A percentile compares a stretch with the other conserved stretches of the same genome.
phyloP scores from a whole-genome alignment of 2,797 vertebrate genomes.

The Vultur gryphus region DNA sequence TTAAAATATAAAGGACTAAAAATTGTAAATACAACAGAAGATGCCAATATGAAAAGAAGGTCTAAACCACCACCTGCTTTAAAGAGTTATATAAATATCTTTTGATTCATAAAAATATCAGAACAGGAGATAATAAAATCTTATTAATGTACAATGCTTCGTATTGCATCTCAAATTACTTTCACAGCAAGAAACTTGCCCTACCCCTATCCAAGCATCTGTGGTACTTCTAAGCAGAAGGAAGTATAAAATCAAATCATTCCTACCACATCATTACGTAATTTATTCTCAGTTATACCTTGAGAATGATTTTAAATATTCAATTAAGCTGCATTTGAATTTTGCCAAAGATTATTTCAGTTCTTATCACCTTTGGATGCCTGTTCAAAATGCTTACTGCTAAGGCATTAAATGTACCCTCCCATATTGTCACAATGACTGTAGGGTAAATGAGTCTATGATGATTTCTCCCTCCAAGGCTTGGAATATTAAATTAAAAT shows the following conservation, averaged over 20 bases:
- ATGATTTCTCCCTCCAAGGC: slow-evolving; percentile 48
- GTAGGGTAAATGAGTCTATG: slow-evolving; percentile 30
- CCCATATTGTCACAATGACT: slow-evolving; percentile 1
- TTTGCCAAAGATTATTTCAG: slow-evolving; percentile 48
- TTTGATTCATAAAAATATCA: neutral
- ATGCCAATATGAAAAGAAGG: neutral
- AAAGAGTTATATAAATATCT: neutral
- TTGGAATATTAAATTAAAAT: slow-evolving; percentile 60
- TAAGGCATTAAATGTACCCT: slow-evolving; percentile 1
- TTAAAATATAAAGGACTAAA: neutral
- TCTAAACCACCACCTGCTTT: neutral
- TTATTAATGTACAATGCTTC: neutral
- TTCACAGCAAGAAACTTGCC: slow-evolving; percentile 6
- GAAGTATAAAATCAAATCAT: slow-evolving; percentile 5
- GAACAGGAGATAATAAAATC: neutral
- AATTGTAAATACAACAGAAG: neutral
- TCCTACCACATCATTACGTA: slow-evolving; percentile 22
- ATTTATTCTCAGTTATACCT: slow-evolving; percentile 51
- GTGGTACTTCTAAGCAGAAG: neutral
- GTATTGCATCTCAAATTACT: neutral
- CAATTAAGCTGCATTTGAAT: slow-evolving; percentile 50
- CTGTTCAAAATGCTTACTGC: slow-evolving; percentile 41
- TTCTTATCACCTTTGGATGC: slow-evolving; percentile 59
- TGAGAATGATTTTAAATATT: slow-evolving; percentile 51
- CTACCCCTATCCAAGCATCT: neutral